Percentiles rank a stretch among this genome's conserved stretches.
phyloP scores from a whole-genome alignment of 2,113 vertebrate genomes.

The Pyxicephalus adspersus region DNA sequence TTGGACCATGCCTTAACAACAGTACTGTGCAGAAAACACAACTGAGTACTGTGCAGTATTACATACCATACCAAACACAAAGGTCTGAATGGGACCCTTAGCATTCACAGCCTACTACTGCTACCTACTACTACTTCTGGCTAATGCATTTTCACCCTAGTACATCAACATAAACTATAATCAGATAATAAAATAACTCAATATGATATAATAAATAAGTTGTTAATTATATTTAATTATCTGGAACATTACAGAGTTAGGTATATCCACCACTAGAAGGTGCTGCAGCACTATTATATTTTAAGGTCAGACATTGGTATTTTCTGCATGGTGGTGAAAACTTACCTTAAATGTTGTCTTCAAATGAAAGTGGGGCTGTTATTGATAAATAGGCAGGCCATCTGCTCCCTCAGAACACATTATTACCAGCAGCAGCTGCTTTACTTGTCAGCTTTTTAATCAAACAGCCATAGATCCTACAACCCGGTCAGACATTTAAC shows the following conservation, averaged over 20 bases:
- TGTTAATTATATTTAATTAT: neutral
- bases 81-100: too few species aligned
- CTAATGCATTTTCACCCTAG: too few species aligned
- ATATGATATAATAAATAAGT: neutral
- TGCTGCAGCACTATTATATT: neutral
- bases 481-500: conserved; percentile 48
- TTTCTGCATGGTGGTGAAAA: conserved; percentile 60
- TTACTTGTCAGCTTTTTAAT: conserved; percentile 53
- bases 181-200: too few species aligned
- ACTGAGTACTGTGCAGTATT: too few species aligned
- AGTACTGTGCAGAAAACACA: too few species aligned
- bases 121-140: too few species aligned
- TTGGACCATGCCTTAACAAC: too few species aligned
- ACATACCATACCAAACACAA: too few species aligned
- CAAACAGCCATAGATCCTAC: conserved; percentile 49
- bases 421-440: conserved; percentile 52
- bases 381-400: conserved; percentile 55
- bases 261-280: conserved; percentile 32
- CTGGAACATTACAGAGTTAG: neutral
- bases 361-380: conserved; percentile 53
- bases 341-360: conserved; percentile 41
- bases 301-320: conserved; percentile 56
- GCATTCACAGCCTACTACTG: too few species aligned
- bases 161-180: too few species aligned
- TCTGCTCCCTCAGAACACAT: conserved; percentile 52